Conservation (phyloP, 2,888 invertebrate genomes). For the Deilephila porcellus region DNA sequence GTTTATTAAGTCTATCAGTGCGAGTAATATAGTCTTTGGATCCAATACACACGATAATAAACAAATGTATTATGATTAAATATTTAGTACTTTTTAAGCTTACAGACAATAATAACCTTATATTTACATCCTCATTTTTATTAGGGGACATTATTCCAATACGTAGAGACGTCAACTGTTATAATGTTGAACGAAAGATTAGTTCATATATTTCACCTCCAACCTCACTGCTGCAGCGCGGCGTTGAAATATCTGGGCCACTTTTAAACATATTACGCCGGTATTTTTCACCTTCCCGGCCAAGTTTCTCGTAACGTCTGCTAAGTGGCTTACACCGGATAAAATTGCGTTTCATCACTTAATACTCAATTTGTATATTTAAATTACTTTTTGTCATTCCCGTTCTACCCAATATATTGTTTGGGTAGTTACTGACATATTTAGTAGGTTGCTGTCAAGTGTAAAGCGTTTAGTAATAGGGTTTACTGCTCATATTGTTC, state of each 20-base stretch:
- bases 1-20: no score
- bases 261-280: constrained; percentile 45
- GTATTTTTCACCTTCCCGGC: constrained; percentile 46
- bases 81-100: no score
- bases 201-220: not conserved
- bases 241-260: constrained; percentile 38
- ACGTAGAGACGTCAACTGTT: no score
- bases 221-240: constrained; percentile 18
- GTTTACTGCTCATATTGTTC: no score
- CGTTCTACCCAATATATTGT: no score
- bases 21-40: no score
- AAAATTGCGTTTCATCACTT: constrained; percentile 7
- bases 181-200: not conserved
- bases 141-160: not conserved
- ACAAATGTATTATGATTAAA: no score
- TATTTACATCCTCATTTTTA: not conserved
- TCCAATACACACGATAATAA: no score
- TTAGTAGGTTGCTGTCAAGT: no score
- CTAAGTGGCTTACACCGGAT: constrained; percentile 23
- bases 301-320: constrained; percentile 30
- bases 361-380: not conserved
- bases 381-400: not conserved
- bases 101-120: no score
- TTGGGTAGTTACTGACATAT: no score
- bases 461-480: no score